Evolutionary conservation across 1,140 invertebrate species (phyloP).

Genomic region (Drosophila repleta): DNA sequence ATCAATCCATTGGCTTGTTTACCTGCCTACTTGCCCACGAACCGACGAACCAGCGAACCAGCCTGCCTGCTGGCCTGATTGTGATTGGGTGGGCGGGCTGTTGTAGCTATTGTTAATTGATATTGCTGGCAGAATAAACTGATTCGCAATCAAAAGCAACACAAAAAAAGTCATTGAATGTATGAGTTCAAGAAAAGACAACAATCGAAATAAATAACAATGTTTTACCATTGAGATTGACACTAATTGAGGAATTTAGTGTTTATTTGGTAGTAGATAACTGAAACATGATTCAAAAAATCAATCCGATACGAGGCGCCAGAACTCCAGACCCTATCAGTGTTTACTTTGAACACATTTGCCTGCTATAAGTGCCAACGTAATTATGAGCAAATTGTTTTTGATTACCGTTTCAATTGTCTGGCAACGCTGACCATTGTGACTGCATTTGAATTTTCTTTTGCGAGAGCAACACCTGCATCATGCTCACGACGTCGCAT

Average conservation of each 20-base stretch:
- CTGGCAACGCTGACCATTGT: slow-evolving; percentile 10
- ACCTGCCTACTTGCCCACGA: slow-evolving; percentile 19
- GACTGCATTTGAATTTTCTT: slow-evolving; percentile 1
- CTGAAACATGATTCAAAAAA: slow-evolving; percentile 42
- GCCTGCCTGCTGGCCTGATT: slow-evolving; percentile 1
- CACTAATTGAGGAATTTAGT: slow-evolving; percentile 62
- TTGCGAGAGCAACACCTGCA: not conserved
- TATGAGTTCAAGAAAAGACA: slow-evolving; percentile 54
- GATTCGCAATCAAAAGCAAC: slow-evolving; percentile 51
- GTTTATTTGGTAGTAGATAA: slow-evolving; percentile 45
- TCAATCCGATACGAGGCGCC: slow-evolving; percentile 13
- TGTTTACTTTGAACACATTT: slow-evolving; percentile 11
- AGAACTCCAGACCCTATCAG: slow-evolving; percentile 10
- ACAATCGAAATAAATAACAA: slow-evolving; percentile 39
- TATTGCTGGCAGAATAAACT: slow-evolving; percentile 53
- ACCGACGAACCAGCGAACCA: not conserved
- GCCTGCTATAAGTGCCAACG: not conserved
- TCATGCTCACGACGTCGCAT: slow-evolving; percentile 18
- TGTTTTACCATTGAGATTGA: slow-evolving; percentile 37
- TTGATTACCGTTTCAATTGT: slow-evolving; percentile 20
- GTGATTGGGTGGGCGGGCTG: slow-evolving; percentile 48
- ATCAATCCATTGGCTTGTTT: slow-evolving; percentile 68
- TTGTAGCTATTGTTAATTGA: slow-evolving; percentile 68
- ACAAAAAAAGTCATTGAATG: slow-evolving; percentile 66
- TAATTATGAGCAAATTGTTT: slow-evolving; percentile 1